Evolutionary conservation across 2,888 invertebrate species (phyloP).

Genomic region (Ptilodon capucinus): DNA sequence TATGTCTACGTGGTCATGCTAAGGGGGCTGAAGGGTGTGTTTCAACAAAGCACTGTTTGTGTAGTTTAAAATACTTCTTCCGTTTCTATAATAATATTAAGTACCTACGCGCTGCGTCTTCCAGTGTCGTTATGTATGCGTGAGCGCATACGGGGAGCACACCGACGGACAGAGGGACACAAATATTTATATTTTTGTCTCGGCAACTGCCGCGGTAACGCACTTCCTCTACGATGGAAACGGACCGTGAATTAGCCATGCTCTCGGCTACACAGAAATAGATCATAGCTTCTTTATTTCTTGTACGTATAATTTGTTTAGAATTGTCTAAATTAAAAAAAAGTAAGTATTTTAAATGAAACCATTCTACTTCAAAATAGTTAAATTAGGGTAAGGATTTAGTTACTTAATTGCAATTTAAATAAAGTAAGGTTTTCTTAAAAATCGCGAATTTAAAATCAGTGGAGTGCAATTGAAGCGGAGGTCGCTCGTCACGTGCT

Average conservation of each 20-base stretch:
- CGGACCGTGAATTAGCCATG: conserved; percentile 39
- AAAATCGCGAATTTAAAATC: too few species aligned
- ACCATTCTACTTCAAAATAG: too few species aligned
- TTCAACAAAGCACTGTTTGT: too few species aligned
- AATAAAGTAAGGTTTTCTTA: too few species aligned
- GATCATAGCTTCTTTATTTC: conserved; percentile 36
- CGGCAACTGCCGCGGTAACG: conserved; percentile 22
- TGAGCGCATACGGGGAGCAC: conserved; percentile 13
- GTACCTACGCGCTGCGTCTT: conserved; percentile 7
- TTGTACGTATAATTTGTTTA: conserved; percentile 22
- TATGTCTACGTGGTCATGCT: too few species aligned
- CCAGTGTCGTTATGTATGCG: conserved; percentile 8
- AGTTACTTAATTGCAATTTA: too few species aligned
- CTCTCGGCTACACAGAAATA: conserved; percentile 36
- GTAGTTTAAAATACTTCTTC: neutral
- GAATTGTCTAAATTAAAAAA: conserved; percentile 25
- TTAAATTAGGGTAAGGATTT: too few species aligned
- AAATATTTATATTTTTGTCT: conserved; percentile 49
- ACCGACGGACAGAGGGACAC: conserved; percentile 26
- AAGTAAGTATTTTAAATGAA: too few species aligned
- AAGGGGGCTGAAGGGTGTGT: too few species aligned
- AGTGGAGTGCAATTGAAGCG: too few species aligned
- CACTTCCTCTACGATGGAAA: conserved; percentile 39
- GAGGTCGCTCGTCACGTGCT: too few species aligned
- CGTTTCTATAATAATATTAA: neutral